Conservation (phyloP, 1,140 invertebrate genomes). For the Druon quercuslanigerum region DNA sequence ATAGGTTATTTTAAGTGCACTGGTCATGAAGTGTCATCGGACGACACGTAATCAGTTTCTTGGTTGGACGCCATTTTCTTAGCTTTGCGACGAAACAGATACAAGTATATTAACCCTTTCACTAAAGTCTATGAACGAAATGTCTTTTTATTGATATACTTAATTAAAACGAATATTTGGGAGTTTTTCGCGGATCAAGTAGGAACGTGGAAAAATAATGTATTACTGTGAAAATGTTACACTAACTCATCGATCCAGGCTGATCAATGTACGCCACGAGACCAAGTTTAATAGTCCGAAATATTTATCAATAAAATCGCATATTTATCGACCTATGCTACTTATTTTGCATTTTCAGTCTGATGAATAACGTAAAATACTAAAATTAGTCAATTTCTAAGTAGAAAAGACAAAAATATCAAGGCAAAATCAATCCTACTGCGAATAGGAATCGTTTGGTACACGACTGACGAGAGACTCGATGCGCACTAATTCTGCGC, state of each 20-base stretch:
- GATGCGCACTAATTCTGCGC: slow-evolving; percentile 25
- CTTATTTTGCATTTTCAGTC: slow-evolving; percentile 5
- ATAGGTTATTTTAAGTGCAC: slow-evolving; percentile 10
- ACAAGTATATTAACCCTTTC: neutral
- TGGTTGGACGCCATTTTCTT: slow-evolving; percentile 18
- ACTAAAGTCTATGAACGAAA: neutral
- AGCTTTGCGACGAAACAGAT: slow-evolving; percentile 1
- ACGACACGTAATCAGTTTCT: slow-evolving; percentile 27
- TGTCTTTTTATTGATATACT: neutral
- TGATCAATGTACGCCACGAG: slow-evolving; percentile 30
- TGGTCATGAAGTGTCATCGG: slow-evolving; percentile 1
- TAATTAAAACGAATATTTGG: neutral
- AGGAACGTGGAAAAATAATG: slow-evolving; percentile 9
- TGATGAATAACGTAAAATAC: slow-evolving; percentile 7
- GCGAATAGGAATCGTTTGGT: slow-evolving; percentile 10
- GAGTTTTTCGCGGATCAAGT: neutral
- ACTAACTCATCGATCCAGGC: slow-evolving; percentile 10
- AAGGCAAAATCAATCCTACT: slow-evolving; percentile 20
- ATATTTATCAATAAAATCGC: slow-evolving; percentile 4
- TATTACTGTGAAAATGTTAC: slow-evolving; percentile 14
- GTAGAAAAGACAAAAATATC: slow-evolving; percentile 30
- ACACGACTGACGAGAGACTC: slow-evolving; percentile 22
- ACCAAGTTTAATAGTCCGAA: slow-evolving; percentile 14
- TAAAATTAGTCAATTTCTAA: neutral
- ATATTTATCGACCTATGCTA: neutral